Base-by-base conservation (phyloP, 2,113 vertebrate genomes). In the Rhipidura dahli region DNA sequence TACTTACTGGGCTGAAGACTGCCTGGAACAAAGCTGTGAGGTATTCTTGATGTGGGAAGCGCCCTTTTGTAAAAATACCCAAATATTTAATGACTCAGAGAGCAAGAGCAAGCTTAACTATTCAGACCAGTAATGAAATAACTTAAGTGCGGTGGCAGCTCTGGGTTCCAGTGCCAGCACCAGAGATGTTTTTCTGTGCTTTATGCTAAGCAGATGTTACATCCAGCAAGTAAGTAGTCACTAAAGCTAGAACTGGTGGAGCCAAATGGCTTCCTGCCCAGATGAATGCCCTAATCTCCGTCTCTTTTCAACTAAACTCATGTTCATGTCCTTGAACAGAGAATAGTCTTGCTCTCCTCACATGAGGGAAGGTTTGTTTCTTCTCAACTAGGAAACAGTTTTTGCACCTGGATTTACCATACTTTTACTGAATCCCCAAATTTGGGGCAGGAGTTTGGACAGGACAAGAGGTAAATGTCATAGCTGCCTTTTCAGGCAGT, bases 21-120 rank as follows among this genome's bases (percentile, higher is more conserved):
- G 84, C 75, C 75, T 85, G 79, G 90, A 94, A 97, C 82, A 93
- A 94, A 95, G 90, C 70, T 83, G n/a, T 53, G 79, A 94, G 90
- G 85, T 96, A 85, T 93, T 93, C 70, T 97, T 97, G 82, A 95
- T 96, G 96, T 96, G 95, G 94, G 95, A 88, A 96, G 66, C 31
- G 9, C 35, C 79, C 85, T 93, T 95, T 93, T 83, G 79, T 92
- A 65, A 86, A 91, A 93, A 83, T 87, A 93, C 57, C 51, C 44
- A 87, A 94, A 65, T 86, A 90, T 53, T 92, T 59, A 69, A 45
- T 97, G 96, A 97, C 94, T 97, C 95, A 95, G 92, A 65, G 50
- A 87, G 47, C 44, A 72, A 85, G 53, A 94, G 82, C 88, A 90
- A 94, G 54, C 90, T 88, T 80, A 90, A 53, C 88, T 63, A 10